Evolutionary conservation across 2,797 vertebrate genomes (phyloP), one percentile per base, ranked within the genome.

Genomic region (Melanogrammus aeglefinus): DNA sequence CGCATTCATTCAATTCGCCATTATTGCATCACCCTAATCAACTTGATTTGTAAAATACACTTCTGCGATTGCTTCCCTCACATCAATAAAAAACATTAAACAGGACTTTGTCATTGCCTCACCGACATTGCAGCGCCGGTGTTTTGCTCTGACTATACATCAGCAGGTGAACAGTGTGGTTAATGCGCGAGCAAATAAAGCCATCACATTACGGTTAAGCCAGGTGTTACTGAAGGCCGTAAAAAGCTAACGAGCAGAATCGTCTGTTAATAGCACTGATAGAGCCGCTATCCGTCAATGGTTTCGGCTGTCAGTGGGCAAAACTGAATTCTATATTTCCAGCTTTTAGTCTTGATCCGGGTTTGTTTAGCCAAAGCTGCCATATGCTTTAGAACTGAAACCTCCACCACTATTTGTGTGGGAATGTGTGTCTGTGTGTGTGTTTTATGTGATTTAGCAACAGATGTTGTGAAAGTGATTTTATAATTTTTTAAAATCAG

Each of bases 231-330:
- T 8, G 57, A 63, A 24, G 57, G 57, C 57, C 57, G 21, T 63
- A 63, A n/a, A 63, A 63, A 63, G 5, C 57, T 63, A 63, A 63
- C 57, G 57, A 63, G 57, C 57, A 63, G 57, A 63, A 63, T 63
- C 21, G 57, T 63, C 57, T 63, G 57, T 24, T 63, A 63, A 63
- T 8, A 63, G 57, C 7, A 21, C 57, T 18, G 21, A 51, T 63
- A 63, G 21, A 63, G 24, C 21, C 57, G 21, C 21, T 24, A 24
- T 63, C 57, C 21, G 3, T 63, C 57, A 63, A n/a, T 24, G 57
- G 21, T 63, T 63, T 63, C 21, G 6, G 21, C 57, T 8, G 57
- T n/a, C 21, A 7, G 21, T 24, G 6, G 47, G 47, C 47, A 51
- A 51, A 51, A 18, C 47, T 18, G 47, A 51, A 21, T 51, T 51